Base-by-base conservation (phyloP, 2,113 vertebrate species). In the Cyrtonyx montezumae region DNA sequence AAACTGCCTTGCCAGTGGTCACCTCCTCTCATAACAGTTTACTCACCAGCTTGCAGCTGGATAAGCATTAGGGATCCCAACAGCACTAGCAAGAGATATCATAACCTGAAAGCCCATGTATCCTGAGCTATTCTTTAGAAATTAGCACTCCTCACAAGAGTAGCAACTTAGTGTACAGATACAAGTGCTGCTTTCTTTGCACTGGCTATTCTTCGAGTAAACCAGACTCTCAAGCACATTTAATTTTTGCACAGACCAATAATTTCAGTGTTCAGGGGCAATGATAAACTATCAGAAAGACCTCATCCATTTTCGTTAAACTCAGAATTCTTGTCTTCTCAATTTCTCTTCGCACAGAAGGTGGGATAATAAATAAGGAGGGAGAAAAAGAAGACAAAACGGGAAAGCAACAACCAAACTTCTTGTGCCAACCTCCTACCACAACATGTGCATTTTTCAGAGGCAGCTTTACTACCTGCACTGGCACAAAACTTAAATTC, bases 111-210 rank as follows among this genome's bases (percentile, higher is more conserved):
- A 71, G 62, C 17, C 48, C 53, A 5, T 1, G 7, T 6, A 53
- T 17, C 7, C 68, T 15, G 7, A 62, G 32, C 3, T 11, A 10
- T 80, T 40, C 20, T 55, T 49, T 51, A n/a, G 30, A 73, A 70
- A 42, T 0, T 0, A 51, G 42, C 11, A 6, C 13, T 56, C 16
- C 8, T 3, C 6, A 23, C 13, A 46, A 42, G 26, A 87, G 43
- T 2, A 71, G 51, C 80, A 68, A 55, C 11, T 58, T 30, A 3
- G 16, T 5, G 34, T 56, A 63, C 1, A n/a, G 51, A 55, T 71
- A 22, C 8, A 77, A 19, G 36, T 34, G 58, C 28, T 59, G 16
- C 34, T 75, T 11, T 37, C 28, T 22, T 70, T 36, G 32, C 18
- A 76, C 68, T 48, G 42, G 21, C 42, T 85, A 36, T 18, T 78